Evolutionary conservation across 2,113 vertebrate species (phyloP).

Genomic region (Oxygymnocypris stewartii): DNA sequence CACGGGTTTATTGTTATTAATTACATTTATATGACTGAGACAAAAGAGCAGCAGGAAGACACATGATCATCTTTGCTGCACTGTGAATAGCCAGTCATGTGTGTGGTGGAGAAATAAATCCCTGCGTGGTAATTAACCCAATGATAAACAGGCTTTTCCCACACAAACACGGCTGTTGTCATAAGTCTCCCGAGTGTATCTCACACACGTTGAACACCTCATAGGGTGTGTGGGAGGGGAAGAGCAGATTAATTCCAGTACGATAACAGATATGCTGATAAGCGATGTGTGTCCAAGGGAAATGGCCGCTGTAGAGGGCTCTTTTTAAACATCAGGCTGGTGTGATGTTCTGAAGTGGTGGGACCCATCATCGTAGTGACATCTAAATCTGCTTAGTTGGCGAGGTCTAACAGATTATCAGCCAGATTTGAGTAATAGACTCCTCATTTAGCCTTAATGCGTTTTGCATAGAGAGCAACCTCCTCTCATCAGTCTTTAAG

Average conservation of each 20-base stretch:
- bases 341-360: constrained; percentile 49
- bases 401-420: constrained; percentile 91
- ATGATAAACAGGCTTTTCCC: constrained; percentile 74
- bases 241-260: constrained; percentile 6
- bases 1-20: neutral
- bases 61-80: neutral
- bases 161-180: constrained; percentile 68
- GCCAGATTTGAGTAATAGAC: constrained; percentile 93
- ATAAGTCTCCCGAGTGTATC: constrained; percentile 71
- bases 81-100: constrained; percentile 11
- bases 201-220: constrained; percentile 36
- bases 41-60: constrained; percentile 6
- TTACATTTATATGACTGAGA: constrained; percentile 19
- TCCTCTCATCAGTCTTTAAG: constrained; percentile 95
- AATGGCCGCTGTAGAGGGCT: neutral
- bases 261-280: constrained; percentile 45
- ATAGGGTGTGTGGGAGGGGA: constrained; percentile 26
- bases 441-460: constrained; percentile 97
- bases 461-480: constrained; percentile 96
- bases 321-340: constrained; percentile 37
- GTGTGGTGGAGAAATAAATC: constrained; percentile 54
- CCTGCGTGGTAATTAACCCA: constrained; percentile 74
- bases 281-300: constrained; percentile 42
- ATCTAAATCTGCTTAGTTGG: constrained; percentile 87
- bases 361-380: constrained; percentile 65